Conservation (phyloP, 2,113 vertebrate genomes). For the Poecile atricapillus region DNA sequence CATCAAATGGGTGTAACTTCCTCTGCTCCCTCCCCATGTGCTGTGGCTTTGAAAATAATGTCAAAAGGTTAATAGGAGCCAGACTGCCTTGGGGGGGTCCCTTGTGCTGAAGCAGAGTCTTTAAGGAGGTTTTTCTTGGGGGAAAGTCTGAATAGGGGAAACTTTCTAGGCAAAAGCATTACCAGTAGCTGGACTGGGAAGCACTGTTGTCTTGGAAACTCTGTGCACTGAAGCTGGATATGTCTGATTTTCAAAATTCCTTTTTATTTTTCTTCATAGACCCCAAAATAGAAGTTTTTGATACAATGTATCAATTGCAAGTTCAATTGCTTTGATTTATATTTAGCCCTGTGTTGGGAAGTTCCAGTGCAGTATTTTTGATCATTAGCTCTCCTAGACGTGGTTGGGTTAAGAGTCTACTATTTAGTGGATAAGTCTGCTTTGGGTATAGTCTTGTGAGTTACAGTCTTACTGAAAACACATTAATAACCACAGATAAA, state of each 20-base stretch:
- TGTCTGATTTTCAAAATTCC: background rate
- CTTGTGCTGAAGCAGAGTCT: background rate
- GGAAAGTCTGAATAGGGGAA: background rate
- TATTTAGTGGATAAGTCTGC: background rate
- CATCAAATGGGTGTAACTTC: conserved; percentile 14
- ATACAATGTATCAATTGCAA: background rate
- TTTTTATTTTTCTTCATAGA: background rate
- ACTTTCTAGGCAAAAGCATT: background rate
- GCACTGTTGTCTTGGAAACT: conserved; percentile 51
- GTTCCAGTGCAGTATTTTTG: background rate
- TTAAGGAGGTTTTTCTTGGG: background rate
- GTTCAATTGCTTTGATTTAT: conserved; percentile 1
- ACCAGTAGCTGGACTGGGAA: background rate
- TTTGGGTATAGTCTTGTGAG: background rate
- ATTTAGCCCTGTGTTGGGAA: background rate
- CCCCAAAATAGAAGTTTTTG: background rate
- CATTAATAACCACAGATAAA: background rate
- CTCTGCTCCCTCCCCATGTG: background rate
- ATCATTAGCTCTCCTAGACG: background rate
- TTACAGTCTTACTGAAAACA: background rate
- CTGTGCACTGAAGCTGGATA: background rate
- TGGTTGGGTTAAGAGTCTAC: background rate
- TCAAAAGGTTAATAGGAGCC: background rate
- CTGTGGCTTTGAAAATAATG: background rate
- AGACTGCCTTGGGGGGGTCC: background rate